Percentiles rank a stretch among this genome's conserved stretches.
Conservation (phyloP, 2,113 vertebrate species). For the Nansenia antarctica region DNA sequence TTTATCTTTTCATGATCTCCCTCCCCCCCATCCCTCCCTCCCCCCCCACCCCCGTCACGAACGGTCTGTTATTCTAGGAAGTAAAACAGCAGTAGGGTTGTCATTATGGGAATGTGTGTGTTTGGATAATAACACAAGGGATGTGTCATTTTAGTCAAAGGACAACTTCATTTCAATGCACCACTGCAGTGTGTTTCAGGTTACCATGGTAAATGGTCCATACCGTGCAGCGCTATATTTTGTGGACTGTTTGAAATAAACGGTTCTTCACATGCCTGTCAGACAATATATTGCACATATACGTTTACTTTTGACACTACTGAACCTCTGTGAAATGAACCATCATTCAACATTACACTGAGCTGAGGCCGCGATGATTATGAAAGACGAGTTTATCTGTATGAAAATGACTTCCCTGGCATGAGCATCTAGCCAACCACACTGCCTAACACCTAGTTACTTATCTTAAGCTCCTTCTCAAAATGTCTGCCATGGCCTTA, state of each 20-base stretch:
- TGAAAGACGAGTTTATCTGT: neutral
- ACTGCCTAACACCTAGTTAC: neutral
- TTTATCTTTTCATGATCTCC: slow-evolving; percentile 33
- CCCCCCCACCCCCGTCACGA: slow-evolving; percentile 14
- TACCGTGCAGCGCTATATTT: slow-evolving; percentile 7
- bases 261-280: neutral
- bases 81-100: slow-evolving; percentile 25
- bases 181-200: slow-evolving; percentile 7
- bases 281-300: neutral
- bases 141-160: slow-evolving; percentile 31
- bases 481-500: no score
- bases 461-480: neutral
- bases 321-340: neutral
- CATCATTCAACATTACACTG: neutral
- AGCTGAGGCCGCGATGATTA: no score
- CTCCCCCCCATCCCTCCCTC: neutral
- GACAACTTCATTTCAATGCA: slow-evolving; percentile 16
- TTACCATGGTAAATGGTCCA: slow-evolving; percentile 13
- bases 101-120: slow-evolving; percentile 33
- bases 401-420: no score
- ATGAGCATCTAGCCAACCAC: neutral
- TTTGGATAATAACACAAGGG: slow-evolving; percentile 22
- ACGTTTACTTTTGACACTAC: neutral
- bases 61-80: slow-evolving; percentile 36
- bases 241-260: neutral